Evolutionary conservation across 2,797 vertebrate genomes (phyloP), one percentile per base, ranked within the genome.

Genomic region (Rhinogobio ventralis): DNA sequence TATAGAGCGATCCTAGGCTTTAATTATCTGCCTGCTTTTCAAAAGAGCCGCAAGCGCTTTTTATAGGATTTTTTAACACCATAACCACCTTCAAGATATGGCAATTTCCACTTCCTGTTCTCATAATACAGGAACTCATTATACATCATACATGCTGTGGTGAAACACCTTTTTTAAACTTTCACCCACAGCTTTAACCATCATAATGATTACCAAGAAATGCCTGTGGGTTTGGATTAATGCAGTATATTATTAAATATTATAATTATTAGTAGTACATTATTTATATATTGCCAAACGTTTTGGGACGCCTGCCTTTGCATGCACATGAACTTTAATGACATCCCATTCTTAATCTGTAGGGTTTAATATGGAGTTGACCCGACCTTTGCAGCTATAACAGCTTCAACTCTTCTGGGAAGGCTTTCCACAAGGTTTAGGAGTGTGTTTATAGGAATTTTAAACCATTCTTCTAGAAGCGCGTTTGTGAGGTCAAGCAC

Each of bases 21-120:
- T 88, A 88, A 88, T 89, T 87, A 87, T 88, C 86, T 79, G 36
- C 62, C 85, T 79, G 55, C 86, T 80, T 82, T 82, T 87, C 71
- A 75, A 80, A 85, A 87, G 87, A 53, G 62, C 83, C 69, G 42
- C n/a, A 36, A 82, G 86, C 68, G 25, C 73, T 88, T 86, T 79
- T 87, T 72, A 86, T 85, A 76, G 83, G 87, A 86, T 85, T 87
- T 79, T 62, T 17, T 64, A 64, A 85, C 72, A 87, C 83, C 73
- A 39, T 42, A 79, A 45, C 60, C 25, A 53, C 25, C 84, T 55
- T 84, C 77, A 86, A 67, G 69, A 84, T 85, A 82, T 67, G 36
- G 62, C 79, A 62, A 66, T 85, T 79, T 78, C 55, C 66, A 60
- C 81, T 85, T 77, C 20, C 57, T 28, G 33, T 86, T 51, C 30